Evolutionary conservation across 2,797 vertebrate genomes (phyloP), one percentile per base, ranked within the genome.

Genomic region (Luscinia luscinia): DNA sequence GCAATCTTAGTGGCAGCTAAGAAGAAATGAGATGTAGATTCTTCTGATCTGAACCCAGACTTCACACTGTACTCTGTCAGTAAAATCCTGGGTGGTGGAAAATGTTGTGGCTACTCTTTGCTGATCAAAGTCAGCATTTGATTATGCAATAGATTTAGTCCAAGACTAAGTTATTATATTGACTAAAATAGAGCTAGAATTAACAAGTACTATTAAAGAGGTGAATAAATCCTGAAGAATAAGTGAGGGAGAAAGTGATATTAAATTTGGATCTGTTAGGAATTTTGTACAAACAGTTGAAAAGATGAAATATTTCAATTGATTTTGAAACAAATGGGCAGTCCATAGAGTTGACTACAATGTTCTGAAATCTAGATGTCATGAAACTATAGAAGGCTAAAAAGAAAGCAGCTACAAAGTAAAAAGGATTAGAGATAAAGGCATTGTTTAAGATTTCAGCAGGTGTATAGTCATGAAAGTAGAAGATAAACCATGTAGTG

Each of bases 21-120:
- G n/a, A 95, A 49, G 61, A 75, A 92, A 86, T 84, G 34, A 80
- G n/a, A 91, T 57, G 82, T 66, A 63, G 8, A 48, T 92, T 93
- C 26, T 41, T 96, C 92, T 97, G 70, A 93, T 94, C 54, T 41
- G 51, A 90, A 88, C 41, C 27, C 63, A 41, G 15, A 45, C 87
- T 91, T 93, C 48, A 93, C 89, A 95, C 21, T 68, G 66, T 54
- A 63, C 48, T 43, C 89, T 72, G 48, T 80, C 80, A 87, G 83
- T 94, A 79, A 95, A 90, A 91, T 67, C 21, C 34, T 61, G 34
- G 6, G 24, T 61, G 21, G 11, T 66, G 8, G 36, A 81, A 89
- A 84, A 76, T 41, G 9, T 72, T 80, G 34, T 51, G 40, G 18
- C 11, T 76, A 45, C 43, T 24, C 7, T 57, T 84, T 55, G 15